phyloP scores from a whole-genome alignment of 1,140 invertebrate species.

The Calephelis virginiensis region DNA sequence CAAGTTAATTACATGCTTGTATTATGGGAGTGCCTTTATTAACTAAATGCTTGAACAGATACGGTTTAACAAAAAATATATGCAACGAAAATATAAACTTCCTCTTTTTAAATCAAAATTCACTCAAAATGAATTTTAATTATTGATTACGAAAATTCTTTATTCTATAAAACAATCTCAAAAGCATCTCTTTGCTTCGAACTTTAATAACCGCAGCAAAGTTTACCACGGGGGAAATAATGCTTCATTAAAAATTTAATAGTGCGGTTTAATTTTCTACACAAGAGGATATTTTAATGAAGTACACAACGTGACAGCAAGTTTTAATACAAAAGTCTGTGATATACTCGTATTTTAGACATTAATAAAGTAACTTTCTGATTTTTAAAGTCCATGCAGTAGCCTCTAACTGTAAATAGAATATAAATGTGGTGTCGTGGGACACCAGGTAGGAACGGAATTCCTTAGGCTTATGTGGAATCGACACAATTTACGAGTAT shows the following conservation, averaged over 20 bases:
- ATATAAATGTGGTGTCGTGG: too few species aligned
- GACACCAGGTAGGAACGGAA: too few species aligned
- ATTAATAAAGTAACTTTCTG: constrained; percentile 10
- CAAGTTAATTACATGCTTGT: too few species aligned
- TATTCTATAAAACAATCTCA: not conserved
- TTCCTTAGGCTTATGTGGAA: too few species aligned
- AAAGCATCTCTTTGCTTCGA: constrained; percentile 12
- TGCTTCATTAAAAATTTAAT: constrained; percentile 39
- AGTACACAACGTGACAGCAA: constrained; percentile 17
- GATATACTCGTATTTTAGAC: not conserved
- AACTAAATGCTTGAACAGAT: too few species aligned
- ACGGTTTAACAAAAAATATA: too few species aligned
- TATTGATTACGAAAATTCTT: not conserved
- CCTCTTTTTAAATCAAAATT: too few species aligned
- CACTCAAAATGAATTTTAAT: not conserved
- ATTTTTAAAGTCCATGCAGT: not conserved
- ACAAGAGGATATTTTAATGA: constrained; percentile 42
- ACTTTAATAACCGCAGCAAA: constrained; percentile 27
- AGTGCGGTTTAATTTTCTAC: constrained; percentile 33
- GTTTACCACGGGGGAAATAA: constrained; percentile 39
- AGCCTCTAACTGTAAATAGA: not conserved
- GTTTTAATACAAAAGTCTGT: not conserved
- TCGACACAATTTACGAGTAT: too few species aligned
- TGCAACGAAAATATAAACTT: too few species aligned
- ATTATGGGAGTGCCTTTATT: too few species aligned